Evolutionary conservation across 2,888 invertebrate species (phyloP).

Genomic region (Lepetodrilus schrolli): DNA sequence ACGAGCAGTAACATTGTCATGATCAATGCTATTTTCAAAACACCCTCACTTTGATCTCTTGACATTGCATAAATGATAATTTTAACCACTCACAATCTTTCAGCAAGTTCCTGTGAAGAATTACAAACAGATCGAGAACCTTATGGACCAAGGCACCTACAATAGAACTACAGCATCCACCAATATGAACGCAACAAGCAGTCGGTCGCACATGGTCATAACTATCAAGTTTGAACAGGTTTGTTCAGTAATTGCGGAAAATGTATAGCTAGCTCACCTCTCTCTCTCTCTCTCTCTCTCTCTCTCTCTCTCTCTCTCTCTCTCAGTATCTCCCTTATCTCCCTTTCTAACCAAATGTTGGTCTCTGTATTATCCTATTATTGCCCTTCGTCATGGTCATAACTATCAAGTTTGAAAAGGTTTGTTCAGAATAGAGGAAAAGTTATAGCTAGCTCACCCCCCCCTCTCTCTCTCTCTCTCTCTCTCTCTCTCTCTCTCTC

Average conservation of each 20-base stretch:
- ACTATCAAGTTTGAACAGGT: slow-evolving; percentile 68
- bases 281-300: too few relatives aligned
- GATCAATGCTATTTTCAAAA: too few relatives aligned
- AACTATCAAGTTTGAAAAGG: slow-evolving; percentile 67
- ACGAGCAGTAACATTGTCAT: too few relatives aligned
- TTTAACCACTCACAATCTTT: slow-evolving; percentile 30
- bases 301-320: too few relatives aligned
- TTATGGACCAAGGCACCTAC: slow-evolving; percentile 63
- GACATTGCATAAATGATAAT: too few relatives aligned
- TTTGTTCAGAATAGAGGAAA: slow-evolving; percentile 30
- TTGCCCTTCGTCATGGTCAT: too few relatives aligned
- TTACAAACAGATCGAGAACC: slow-evolving; percentile 60
- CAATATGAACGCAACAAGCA: slow-evolving; percentile 69
- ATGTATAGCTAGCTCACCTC: neutral
- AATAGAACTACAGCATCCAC: slow-evolving; percentile 65
- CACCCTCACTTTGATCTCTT: too few relatives aligned
- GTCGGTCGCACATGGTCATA: slow-evolving; percentile 68
- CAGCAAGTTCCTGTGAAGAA: slow-evolving; percentile 62
- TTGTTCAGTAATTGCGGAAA: neutral
- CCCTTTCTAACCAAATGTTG: too few relatives aligned
- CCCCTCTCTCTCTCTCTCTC: too few relatives aligned
- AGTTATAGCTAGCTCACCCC: neutral
- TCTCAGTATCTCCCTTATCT: too few relatives aligned
- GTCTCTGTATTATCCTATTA: too few relatives aligned
- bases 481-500: too few relatives aligned